phyloP scores from a whole-genome alignment of 2,113 vertebrate species.

The Hypomesus transpacificus region DNA sequence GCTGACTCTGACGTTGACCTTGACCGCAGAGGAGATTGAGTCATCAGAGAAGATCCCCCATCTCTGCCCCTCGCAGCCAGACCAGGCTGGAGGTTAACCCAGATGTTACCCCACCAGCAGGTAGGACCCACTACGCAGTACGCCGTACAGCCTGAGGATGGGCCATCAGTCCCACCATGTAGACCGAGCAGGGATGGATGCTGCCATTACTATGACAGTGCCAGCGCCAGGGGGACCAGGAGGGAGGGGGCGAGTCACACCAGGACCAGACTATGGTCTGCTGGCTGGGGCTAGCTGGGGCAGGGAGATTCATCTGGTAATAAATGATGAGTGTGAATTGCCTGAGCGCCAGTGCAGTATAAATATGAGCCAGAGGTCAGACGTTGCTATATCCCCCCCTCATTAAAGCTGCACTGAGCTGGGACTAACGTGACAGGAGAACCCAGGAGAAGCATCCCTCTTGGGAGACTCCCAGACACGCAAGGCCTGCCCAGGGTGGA shows the following conservation, averaged over 20 bases:
- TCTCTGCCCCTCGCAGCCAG: neutral
- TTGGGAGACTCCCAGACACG: neutral
- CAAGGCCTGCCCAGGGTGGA: neutral
- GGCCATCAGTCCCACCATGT: too few species aligned
- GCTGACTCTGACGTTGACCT: neutral
- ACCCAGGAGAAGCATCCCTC: neutral
- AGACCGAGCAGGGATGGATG: too few species aligned
- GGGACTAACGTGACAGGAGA: constrained; percentile 24
- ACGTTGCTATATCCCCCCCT: constrained; percentile 21
- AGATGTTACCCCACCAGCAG: too few species aligned
- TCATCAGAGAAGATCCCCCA: neutral
- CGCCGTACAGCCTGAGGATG: too few species aligned
- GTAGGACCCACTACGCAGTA: too few species aligned
- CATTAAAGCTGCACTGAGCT: constrained; percentile 51
- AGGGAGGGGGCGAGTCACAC: too few species aligned
- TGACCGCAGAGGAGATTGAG: neutral
- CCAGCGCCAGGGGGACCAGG: too few species aligned
- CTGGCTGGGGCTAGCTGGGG: neutral
- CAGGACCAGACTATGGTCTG: too few species aligned
- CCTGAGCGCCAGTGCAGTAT: constrained; percentile 32
- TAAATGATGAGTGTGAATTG: constrained; percentile 56
- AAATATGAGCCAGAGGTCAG: constrained; percentile 47
- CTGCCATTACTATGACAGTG: too few species aligned
- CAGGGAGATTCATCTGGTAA: constrained; percentile 44
- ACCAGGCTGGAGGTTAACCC: too few species aligned